Conservation (phyloP, 2,888 invertebrate genomes). For the Seira ritae region DNA sequence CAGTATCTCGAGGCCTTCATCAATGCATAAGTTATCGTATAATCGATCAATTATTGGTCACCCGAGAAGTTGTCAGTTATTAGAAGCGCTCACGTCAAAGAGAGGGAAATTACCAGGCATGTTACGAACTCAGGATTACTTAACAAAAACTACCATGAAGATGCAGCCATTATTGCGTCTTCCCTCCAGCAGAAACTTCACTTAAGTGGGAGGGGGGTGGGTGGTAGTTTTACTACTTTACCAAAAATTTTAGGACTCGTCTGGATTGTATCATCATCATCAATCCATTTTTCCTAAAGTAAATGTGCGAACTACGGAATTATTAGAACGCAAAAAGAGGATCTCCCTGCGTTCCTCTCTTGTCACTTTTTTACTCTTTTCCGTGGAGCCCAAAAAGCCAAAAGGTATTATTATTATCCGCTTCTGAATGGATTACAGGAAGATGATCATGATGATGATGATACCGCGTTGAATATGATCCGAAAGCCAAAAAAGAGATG, state of each 20-base stretch:
- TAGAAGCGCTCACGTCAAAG: not conserved
- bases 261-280: slow-evolving; percentile 6
- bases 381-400: not conserved
- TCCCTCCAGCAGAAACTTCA: no score
- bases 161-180: no score
- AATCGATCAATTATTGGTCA: slow-evolving; percentile 6
- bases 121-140: no score
- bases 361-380: not conserved
- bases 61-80: not conserved
- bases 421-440: not conserved
- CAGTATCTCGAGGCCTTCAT: no score
- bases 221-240: no score
- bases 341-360: no score
- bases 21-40: not conserved
- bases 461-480: no score
- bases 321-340: no score
- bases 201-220: no score
- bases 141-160: not conserved
- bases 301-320: no score
- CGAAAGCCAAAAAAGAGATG: slow-evolving; percentile 3
- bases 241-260: not conserved
- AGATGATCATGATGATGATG: not conserved
- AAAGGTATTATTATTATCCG: slow-evolving; percentile 10
- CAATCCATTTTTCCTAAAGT: not conserved
- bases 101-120: no score